phyloP scores from a whole-genome alignment of 2,888 invertebrate genomes.

The Glaucopsyche alexis region DNA sequence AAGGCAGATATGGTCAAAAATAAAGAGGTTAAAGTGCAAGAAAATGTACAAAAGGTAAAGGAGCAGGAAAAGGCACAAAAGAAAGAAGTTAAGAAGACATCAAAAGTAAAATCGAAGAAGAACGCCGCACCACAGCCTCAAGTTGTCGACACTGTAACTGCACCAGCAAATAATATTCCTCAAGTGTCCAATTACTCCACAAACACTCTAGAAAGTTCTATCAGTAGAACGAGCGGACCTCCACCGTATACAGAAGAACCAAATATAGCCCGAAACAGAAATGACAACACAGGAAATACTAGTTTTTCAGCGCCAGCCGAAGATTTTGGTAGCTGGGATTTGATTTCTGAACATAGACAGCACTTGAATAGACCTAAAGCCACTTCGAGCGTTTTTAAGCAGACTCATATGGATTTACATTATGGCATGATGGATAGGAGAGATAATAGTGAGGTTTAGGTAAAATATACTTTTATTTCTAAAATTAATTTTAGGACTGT shows the following conservation, averaged over 20 bases:
- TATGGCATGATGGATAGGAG: constrained; percentile 49
- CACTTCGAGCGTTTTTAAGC: constrained; percentile 38
- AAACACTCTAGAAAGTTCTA: constrained; percentile 67
- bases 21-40: constrained; percentile 36
- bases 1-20: too few species aligned
- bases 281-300: constrained; percentile 54
- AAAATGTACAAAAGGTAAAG: too few species aligned
- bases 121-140: constrained; percentile 22
- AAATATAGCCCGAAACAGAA: constrained; percentile 44
- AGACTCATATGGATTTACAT: constrained; percentile 59
- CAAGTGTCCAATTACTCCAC: constrained; percentile 48
- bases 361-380: constrained; percentile 54
- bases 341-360: constrained; percentile 75
- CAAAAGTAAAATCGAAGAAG: constrained; percentile 10
- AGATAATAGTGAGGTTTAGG: constrained; percentile 58
- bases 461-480: background rate
- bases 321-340: constrained; percentile 68
- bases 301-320: constrained; percentile 57
- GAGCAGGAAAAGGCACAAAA: background rate
- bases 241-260: constrained; percentile 56
- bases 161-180: constrained; percentile 30
- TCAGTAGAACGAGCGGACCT: constrained; percentile 64
- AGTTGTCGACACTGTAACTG: background rate
- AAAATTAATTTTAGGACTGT: background rate
- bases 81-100: background rate